Conservation (phyloP, 2,113 vertebrate genomes). For the Scatophagus argus region DNA sequence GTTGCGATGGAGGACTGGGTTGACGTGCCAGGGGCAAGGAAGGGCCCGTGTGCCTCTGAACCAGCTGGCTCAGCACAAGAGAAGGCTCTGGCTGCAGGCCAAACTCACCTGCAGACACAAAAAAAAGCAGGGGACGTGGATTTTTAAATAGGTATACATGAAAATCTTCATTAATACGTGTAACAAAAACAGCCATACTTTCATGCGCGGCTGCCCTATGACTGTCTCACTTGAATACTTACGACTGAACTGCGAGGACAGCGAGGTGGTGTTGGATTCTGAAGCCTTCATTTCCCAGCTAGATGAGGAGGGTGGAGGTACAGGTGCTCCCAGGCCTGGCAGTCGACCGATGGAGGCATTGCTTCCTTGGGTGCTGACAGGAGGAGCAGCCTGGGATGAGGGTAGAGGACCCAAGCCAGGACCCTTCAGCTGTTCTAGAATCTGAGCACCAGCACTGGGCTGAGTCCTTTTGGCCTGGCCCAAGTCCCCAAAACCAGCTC, state of each 20-base stretch:
- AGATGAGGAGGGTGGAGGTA: slow-evolving; percentile 81
- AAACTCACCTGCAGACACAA: slow-evolving; percentile 86
- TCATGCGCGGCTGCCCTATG: background rate
- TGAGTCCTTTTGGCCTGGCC: slow-evolving; percentile 79
- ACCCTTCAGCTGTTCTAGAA: slow-evolving; percentile 93
- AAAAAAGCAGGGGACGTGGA: background rate
- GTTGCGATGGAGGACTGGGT: slow-evolving; percentile 77
- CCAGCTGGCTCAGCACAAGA: slow-evolving; percentile 94
- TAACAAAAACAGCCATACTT: background rate
- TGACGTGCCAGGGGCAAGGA: slow-evolving; percentile 79
- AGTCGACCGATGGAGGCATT: slow-evolving; percentile 75
- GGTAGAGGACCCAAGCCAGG: slow-evolving; percentile 89
- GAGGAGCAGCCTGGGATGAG: slow-evolving; percentile 79
- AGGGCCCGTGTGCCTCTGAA: slow-evolving; percentile 87
- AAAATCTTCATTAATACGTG: no score
- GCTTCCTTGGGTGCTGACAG: slow-evolving; percentile 84
- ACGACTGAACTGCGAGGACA: slow-evolving; percentile 91
- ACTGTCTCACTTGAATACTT: slow-evolving; percentile 70
- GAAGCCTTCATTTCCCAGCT: slow-evolving; percentile 91
- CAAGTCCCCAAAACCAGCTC: slow-evolving; percentile 94
- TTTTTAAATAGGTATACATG: background rate
- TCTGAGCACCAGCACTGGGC: slow-evolving; percentile 87
- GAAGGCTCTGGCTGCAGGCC: slow-evolving; percentile 96
- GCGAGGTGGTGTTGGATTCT: slow-evolving; percentile 84
- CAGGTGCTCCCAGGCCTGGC: slow-evolving; percentile 71